These are phyloP conservation scores for Eurosta solidaginis DNA, from an alignment of 1,140 invertebrate genomes.

Conservation along the genomic window DNA sequence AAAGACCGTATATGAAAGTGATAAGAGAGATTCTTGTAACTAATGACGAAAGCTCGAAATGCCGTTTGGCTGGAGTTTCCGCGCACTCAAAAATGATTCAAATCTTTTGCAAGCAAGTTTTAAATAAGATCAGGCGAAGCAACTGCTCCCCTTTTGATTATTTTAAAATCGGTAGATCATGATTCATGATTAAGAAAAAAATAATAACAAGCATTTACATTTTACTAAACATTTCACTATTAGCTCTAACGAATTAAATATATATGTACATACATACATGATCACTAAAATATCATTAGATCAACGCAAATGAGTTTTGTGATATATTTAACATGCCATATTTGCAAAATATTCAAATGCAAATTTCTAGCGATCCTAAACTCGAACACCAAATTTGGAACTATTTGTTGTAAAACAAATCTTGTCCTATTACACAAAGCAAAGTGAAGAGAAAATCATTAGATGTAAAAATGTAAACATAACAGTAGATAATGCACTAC, in stretches of 20 bases:
- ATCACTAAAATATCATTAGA: not conserved
- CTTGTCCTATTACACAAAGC: not conserved
- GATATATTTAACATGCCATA: not conserved
- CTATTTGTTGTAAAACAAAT: slow-evolving; percentile 1
- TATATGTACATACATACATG: not conserved
- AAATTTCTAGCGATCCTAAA: not conserved
- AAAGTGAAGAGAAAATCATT: not conserved
- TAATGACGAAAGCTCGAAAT: too few relatives aligned
- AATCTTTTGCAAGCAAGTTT: too few relatives aligned
- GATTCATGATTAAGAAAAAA: too few relatives aligned
- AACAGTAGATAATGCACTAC: not conserved
- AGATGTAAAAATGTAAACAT: not conserved
- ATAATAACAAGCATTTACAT: too few relatives aligned
- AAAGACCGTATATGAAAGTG: too few relatives aligned
- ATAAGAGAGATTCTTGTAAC: too few relatives aligned
- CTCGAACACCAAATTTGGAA: not conserved
- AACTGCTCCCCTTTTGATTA: too few relatives aligned
- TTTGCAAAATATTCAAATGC: not conserved
- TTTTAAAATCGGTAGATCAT: too few relatives aligned
- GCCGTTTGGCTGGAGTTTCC: too few relatives aligned
- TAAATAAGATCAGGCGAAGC: too few relatives aligned
- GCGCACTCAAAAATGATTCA: too few relatives aligned
- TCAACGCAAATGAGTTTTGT: not conserved
- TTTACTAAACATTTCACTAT: too few relatives aligned
- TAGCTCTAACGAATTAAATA: not conserved